Evolutionary conservation across 2,888 invertebrate species (phyloP), one percentile per base, ranked within the genome.

Genomic region (Oegoconia quadripuncta): DNA sequence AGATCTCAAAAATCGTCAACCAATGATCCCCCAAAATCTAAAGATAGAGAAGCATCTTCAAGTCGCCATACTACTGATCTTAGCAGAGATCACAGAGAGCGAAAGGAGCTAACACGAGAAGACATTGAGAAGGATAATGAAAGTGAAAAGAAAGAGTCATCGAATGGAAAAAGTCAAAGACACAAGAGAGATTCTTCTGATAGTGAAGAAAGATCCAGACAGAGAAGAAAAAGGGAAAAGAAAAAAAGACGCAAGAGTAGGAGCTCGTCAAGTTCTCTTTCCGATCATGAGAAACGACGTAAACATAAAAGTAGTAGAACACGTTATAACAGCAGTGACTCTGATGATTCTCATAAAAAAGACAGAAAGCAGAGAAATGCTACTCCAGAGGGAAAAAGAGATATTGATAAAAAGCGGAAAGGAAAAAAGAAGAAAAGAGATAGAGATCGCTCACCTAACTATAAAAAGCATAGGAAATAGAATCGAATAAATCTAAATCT

Each of bases 321-420:
- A 39, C 46, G 49, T 3, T 39, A 58, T 25, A 67, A 65, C 18
- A 73, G 70, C 40, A 64, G 66, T 9, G 67, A 67, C 29, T 69
- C 69, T 1, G 60, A 61, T 16, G 52, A 51, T 15, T 54, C 63
- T 18, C 59, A 55, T 34, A 59, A 52, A 29, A 55, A 47, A 40
- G 38, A 55, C 32, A 75, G 53, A 63, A 83, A 76, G 34, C 74
- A 69, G 3, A 83, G 72, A 44, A 79, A 72, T 50, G 67, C 62
- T 40, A 74, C 77, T 2, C 59, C 75, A 1, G 82, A 84, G 49
- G 77, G 67, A 0, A 75, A 74, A 46, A 79, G 80, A 53, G 90
- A 89, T 48, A 89, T 82, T 50, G 89, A 88, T 52, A 90, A 88
- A 53, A 90, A 89, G 50, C 78, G 90, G 41, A 90, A 89, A 55